phyloP scores from a whole-genome alignment of 2,888 invertebrate genomes.

The Hirtodrosophila confusa region DNA sequence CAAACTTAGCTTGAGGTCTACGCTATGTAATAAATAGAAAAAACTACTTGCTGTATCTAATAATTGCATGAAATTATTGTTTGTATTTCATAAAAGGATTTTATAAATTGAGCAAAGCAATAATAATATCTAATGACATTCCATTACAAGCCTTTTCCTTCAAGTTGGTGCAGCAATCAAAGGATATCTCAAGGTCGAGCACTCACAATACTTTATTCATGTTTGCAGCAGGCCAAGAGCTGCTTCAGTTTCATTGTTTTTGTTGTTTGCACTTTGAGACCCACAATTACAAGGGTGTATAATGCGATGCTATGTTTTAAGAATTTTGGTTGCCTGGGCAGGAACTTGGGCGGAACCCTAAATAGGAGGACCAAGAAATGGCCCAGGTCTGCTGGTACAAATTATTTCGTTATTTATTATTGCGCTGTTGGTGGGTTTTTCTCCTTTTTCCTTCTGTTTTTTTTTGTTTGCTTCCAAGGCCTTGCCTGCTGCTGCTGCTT shows the following conservation, averaged over 20 bases:
- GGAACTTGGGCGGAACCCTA: slow-evolving; percentile 18
- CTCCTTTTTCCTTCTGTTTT: slow-evolving; percentile 8
- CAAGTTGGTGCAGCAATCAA: background rate
- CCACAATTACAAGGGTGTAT: slow-evolving; percentile 69
- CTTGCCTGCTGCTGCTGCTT: slow-evolving; percentile 12
- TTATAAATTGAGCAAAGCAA: too few species aligned
- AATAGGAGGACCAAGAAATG: slow-evolving; percentile 15
- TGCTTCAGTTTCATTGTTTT: slow-evolving; percentile 25
- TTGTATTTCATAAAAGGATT: too few species aligned
- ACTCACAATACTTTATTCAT: background rate
- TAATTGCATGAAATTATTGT: too few species aligned
- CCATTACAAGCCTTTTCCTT: too few species aligned
- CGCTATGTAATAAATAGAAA: too few species aligned
- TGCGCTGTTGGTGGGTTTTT: slow-evolving; percentile 1
- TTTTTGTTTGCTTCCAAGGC: background rate
- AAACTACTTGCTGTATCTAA: too few species aligned
- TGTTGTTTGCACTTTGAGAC: slow-evolving; percentile 37
- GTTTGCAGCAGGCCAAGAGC: background rate
- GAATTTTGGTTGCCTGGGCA: slow-evolving; percentile 34
- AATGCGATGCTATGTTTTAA: slow-evolving; percentile 52
- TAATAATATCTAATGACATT: too few species aligned
- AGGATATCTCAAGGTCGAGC: slow-evolving; percentile 15
- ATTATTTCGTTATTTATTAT: slow-evolving; percentile 53
- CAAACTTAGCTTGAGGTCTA: too few species aligned
- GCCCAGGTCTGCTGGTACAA: slow-evolving; percentile 33